A percentile compares a stretch with the other conserved stretches of the same genome.
Evolutionary conservation across 2,888 invertebrate genomes (phyloP).

Genomic region (Acronicta leporina): DNA sequence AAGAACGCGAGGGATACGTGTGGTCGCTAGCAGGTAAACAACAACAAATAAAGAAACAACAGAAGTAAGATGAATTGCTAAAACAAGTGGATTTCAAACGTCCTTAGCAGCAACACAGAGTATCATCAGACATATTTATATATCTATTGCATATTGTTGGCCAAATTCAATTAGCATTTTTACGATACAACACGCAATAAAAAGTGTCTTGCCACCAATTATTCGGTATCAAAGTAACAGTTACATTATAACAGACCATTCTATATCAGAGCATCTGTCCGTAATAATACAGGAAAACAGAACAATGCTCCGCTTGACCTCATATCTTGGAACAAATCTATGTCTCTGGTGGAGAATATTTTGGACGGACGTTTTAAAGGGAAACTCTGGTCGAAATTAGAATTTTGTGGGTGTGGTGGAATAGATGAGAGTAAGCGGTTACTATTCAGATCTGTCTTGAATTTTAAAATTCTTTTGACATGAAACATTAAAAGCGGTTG

Average conservation of each 20-base stretch:
- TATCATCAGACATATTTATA: neutral
- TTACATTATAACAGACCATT: constrained; percentile 33
- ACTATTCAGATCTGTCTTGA: neutral
- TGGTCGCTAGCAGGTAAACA: no score
- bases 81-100: no score
- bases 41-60: no score
- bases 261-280: constrained; percentile 46
- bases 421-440: constrained; percentile 52
- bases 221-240: constrained; percentile 29
- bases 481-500: no score
- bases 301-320: constrained; percentile 76
- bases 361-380: constrained; percentile 80
- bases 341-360: constrained; percentile 81
- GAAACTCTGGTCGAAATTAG: constrained; percentile 80
- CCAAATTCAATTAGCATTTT: constrained; percentile 30
- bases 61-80: no score
- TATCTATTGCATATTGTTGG: constrained; percentile 25
- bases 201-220: constrained; percentile 30
- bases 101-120: neutral
- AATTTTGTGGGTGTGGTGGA: constrained; percentile 68
- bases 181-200: constrained; percentile 18
- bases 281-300: constrained; percentile 73
- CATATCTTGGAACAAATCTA: constrained; percentile 79
- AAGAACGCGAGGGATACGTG: no score
- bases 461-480: no score